Evolutionary conservation across 1,140 invertebrate genomes (phyloP).

Genomic region (Drosophila ananassae): DNA sequence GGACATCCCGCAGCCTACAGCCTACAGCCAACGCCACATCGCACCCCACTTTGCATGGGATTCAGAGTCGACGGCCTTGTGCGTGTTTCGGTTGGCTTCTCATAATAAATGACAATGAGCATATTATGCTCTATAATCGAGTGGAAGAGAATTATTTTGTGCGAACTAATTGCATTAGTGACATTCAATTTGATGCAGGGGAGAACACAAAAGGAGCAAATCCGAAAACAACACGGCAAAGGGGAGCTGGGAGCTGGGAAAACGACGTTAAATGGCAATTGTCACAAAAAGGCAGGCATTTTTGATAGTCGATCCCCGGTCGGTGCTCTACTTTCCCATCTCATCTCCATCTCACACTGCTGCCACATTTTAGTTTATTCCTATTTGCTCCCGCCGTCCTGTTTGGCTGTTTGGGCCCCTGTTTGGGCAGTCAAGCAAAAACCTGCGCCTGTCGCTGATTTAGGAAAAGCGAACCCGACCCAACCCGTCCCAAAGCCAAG

Average conservation of each 20-base stretch:
- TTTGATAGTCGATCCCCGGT: conserved; percentile 46
- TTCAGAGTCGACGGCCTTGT: conserved; percentile 17
- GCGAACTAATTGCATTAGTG: conserved; percentile 83
- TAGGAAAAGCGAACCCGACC: conserved; percentile 54
- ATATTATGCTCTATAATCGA: conserved; percentile 79
- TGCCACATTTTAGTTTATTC: conserved; percentile 55
- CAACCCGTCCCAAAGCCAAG: conserved; percentile 23
- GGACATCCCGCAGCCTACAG: not conserved
- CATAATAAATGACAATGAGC: conserved; percentile 74
- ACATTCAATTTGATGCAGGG: conserved; percentile 78
- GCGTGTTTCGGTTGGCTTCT: conserved; percentile 29
- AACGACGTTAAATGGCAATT: conserved; percentile 76
- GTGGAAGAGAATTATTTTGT: conserved; percentile 83
- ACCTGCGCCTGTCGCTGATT: conserved; percentile 69
- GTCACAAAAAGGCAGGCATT: conserved; percentile 57
- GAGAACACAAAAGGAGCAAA: not conserved
- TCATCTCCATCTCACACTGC: conserved; percentile 5
- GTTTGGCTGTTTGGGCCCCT: conserved; percentile 31
- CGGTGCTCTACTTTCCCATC: conserved; percentile 45
- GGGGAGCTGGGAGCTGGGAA: conserved; percentile 1
- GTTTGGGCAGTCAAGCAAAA: conserved; percentile 69
- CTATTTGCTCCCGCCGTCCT: not conserved
- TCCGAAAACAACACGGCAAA: conserved; percentile 11
- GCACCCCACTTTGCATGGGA: conserved; percentile 60
- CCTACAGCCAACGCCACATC: not conserved